Base-by-base conservation (phyloP, 2,888 invertebrate species). In the Notocelia uddmanniana region DNA sequence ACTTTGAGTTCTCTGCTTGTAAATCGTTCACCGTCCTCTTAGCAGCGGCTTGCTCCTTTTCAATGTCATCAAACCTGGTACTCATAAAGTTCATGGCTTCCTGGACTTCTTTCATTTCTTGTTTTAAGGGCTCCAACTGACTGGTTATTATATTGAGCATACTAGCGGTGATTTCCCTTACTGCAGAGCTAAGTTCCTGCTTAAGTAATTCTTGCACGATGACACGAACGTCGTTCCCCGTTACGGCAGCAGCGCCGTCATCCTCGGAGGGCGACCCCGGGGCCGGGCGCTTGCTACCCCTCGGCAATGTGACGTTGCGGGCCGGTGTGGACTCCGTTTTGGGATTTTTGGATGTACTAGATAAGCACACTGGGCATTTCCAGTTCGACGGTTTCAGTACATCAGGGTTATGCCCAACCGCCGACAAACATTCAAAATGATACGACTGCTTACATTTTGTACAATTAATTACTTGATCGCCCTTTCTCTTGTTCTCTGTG, bases 21-120 rank as follows among this genome's bases (percentile, higher is more conserved):
- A 52, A 15, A 3, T 68, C 34, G 1, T 13, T 54, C 15, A 48
- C 21, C 2, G 21, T 45, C 11, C 21, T 23, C 23, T 52, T 26
- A 8, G 31, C 18, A 0, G n/a, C 37, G 6, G 15, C 41, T 45
- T 59, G 60, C 5, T 59, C 69, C 5, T n/a, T 1, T 34, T 37
- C 55, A 15, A 69, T 41, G 11, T 62, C 54, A 8, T 62, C 69
- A 19, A 48, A 73, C 13, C 34, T 54, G 1, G 8, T 31, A n/a
- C 59, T 73, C 58, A 69, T 73, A 19, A 68, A 73, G 3, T 45
- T 34, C 54, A 73, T 69, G 0, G 73, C 63, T 3, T 64, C 64
- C 13, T 41, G 37, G 1, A 73, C 13, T 10, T 68, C 68, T 31
- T 41, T 48, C 1, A 73, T n/a, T 18, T 64, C 72, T 11, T 48